A percentile compares a stretch with the other conserved stretches of the same genome.
phyloP scores from a whole-genome alignment of 1,140 invertebrate genomes.

The Panulirus ornatus region DNA sequence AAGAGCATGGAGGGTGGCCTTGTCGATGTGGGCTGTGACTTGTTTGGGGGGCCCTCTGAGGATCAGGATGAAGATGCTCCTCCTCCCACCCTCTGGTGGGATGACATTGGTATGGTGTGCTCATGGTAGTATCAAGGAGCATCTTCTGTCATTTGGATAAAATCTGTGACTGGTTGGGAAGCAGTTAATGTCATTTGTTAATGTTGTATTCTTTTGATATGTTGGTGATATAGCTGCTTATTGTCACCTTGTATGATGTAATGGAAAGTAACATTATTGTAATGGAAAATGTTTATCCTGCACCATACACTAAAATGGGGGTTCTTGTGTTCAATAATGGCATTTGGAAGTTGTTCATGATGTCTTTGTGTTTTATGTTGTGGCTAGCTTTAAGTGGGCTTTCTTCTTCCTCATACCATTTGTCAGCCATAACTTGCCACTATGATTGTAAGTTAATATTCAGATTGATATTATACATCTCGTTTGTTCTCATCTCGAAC shows the following conservation, averaged over 20 bases:
- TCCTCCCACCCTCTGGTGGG: constrained; percentile 67
- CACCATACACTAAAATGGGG: no score
- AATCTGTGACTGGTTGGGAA: not conserved
- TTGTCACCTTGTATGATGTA: not conserved
- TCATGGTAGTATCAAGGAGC: not conserved
- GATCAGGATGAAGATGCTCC: constrained; percentile 53
- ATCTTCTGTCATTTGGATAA: not conserved
- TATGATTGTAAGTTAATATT: no score
- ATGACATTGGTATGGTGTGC: constrained; percentile 57
- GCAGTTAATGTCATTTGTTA: not conserved
- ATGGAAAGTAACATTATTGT: no score
- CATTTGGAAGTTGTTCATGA: no score
- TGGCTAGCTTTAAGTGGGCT: no score
- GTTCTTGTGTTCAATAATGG: no score
- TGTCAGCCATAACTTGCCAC: no score
- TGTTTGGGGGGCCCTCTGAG: constrained; percentile 48
- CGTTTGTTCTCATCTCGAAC: no score
- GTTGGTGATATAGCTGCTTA: not conserved
- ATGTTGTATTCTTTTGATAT: not conserved
- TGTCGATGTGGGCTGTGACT: constrained; percentile 35
- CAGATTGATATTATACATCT: no score
- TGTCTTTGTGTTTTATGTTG: no score
- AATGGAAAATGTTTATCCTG: no score
- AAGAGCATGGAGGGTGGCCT: constrained; percentile 25
- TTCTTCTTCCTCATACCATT: no score